A percentile compares a stretch with the other conserved stretches of the same genome.
Evolutionary conservation across 1,140 invertebrate species (phyloP).

Genomic region (Macrobrachium rosenbergii): DNA sequence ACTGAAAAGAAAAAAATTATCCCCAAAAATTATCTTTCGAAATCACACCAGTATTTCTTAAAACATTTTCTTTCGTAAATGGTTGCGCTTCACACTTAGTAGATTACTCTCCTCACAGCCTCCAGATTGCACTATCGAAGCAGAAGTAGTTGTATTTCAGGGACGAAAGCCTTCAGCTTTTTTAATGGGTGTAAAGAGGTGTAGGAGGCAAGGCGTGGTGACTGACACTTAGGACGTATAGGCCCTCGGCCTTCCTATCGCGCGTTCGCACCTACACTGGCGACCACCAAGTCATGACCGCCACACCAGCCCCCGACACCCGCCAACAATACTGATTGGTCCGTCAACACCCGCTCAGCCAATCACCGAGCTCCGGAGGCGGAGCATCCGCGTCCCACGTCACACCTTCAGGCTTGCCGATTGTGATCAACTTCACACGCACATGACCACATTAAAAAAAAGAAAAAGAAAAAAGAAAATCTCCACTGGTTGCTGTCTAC

Average conservation of each 20-base stretch:
- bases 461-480: too few species aligned
- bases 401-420: conserved; percentile 65
- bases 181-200: conserved; percentile 32
- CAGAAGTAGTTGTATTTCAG: conserved; percentile 15
- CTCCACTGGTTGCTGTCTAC: conserved; percentile 54
- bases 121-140: conserved; percentile 42
- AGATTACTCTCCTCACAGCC: conserved; percentile 32
- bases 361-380: conserved; percentile 53
- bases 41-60: conserved; percentile 57
- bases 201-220: conserved; percentile 56
- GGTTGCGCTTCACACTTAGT: conserved; percentile 30
- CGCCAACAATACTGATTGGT: conserved; percentile 66
- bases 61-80: conserved; percentile 21
- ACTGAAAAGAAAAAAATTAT: not conserved
- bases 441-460: conserved; percentile 62
- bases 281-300: conserved; percentile 65
- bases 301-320: conserved; percentile 65
- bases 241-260: conserved; percentile 62
- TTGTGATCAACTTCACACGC: conserved; percentile 66
- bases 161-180: not conserved
- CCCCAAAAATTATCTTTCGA: not conserved
- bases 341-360: conserved; percentile 64
- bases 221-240: conserved; percentile 63
- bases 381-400: conserved; percentile 64
- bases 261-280: conserved; percentile 66